A percentile compares a stretch with the other conserved stretches of the same genome.
phyloP scores from a whole-genome alignment of 2,113 vertebrate species.

The Speoplatyrhinus poulsoni region DNA sequence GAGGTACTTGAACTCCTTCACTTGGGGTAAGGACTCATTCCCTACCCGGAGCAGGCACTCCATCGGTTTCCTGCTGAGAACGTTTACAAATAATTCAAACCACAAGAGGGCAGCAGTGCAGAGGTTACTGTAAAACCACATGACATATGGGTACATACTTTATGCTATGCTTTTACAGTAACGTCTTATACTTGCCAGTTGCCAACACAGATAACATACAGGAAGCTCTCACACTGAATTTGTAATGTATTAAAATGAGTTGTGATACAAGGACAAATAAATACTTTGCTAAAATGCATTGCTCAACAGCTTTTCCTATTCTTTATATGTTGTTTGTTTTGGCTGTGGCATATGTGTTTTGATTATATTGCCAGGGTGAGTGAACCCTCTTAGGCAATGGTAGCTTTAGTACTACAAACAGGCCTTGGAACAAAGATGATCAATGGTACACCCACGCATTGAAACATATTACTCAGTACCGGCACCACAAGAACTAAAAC shows the following conservation, averaged over 20 bases:
- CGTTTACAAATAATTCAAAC: neutral
- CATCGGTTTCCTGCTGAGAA: no score
- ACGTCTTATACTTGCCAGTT: no score
- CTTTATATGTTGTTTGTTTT: conserved; percentile 34
- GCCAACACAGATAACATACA: no score
- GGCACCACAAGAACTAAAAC: neutral
- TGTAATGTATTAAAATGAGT: no score
- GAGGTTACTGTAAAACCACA: no score
- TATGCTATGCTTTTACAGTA: no score
- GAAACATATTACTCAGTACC: neutral
- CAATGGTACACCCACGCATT: conserved; percentile 39
- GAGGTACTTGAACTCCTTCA: no score
- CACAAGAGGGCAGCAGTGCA: conserved; percentile 48
- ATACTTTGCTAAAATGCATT: conserved; percentile 10
- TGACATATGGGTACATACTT: no score
- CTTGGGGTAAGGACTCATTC: no score
- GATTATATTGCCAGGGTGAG: conserved; percentile 51
- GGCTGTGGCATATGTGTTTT: conserved; percentile 52
- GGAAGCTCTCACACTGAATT: no score
- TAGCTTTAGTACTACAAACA: conserved; percentile 49
- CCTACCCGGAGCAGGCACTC: no score
- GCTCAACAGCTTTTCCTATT: neutral
- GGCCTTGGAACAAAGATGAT: conserved; percentile 59
- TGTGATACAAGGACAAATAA: no score
- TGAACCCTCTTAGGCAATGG: conserved; percentile 60